phyloP scores from a whole-genome alignment of 2,797 vertebrate genomes.

The Lacerta agilis region DNA sequence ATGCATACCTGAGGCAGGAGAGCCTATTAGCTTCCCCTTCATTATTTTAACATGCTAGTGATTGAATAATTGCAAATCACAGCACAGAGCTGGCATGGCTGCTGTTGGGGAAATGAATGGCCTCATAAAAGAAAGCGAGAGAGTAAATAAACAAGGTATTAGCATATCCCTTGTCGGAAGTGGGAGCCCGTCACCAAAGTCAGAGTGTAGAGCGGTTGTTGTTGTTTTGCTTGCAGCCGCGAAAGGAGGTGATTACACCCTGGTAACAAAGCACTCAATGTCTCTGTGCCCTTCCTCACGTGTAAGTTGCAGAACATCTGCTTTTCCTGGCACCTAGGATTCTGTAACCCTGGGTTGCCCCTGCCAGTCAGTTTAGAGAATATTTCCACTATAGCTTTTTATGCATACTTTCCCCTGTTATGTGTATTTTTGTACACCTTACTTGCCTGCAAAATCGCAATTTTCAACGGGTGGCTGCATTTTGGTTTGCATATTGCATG shows the following conservation, averaged over 20 bases:
- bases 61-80: conserved; percentile 54
- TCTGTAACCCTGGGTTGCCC: no score
- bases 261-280: conserved; percentile 11
- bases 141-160: conserved; percentile 31
- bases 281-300: conserved; percentile 16
- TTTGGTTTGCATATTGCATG: not conserved
- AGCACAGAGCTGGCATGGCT: conserved; percentile 5
- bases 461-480: no score
- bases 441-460: no score
- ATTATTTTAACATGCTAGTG: conserved; percentile 40
- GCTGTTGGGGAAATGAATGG: conserved; percentile 30
- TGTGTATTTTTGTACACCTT: no score
- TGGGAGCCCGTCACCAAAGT: not conserved
- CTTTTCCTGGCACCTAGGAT: no score
- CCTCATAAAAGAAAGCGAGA: conserved; percentile 25
- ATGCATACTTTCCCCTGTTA: no score
- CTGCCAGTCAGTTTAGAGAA: no score
- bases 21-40: conserved; percentile 25
- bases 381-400: no score
- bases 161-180: conserved; percentile 39
- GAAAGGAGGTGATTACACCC: conserved; percentile 50
- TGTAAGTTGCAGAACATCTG: not conserved
- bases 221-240: conserved; percentile 39
- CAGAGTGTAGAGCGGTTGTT: not conserved
- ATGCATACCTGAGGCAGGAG: conserved; percentile 19